phyloP scores from a whole-genome alignment of 2,888 invertebrate genomes.

The Drosophila birchii region DNA sequence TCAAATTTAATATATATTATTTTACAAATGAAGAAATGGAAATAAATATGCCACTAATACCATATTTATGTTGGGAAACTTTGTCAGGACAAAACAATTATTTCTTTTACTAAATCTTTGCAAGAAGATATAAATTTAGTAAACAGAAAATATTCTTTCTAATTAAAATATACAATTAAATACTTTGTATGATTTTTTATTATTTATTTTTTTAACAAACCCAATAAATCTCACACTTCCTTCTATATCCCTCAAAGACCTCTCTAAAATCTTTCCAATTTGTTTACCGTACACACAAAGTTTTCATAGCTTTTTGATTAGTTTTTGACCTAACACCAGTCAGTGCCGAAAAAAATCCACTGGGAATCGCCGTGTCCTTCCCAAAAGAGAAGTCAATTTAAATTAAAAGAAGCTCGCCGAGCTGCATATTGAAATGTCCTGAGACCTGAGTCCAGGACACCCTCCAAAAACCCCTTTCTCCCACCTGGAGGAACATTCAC shows the following conservation, averaged over 20 bases:
- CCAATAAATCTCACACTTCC: neutral
- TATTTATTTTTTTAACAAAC: neutral
- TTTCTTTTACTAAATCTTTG: neutral
- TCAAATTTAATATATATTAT: no score
- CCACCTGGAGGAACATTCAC: neutral
- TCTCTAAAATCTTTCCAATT: constrained; percentile 4
- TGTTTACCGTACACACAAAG: constrained; percentile 45
- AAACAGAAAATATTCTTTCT: neutral
- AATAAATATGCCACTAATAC: no score
- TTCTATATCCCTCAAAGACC: neutral
- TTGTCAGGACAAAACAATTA: neutral
- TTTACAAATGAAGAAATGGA: no score
- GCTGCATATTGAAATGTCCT: constrained; percentile 68
- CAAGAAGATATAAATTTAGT: neutral
- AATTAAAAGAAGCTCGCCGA: constrained; percentile 70
- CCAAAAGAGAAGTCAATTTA: constrained; percentile 65
- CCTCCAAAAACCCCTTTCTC: neutral
- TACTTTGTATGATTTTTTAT: no score
- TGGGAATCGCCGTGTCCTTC: constrained; percentile 48
- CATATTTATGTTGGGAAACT: no score
- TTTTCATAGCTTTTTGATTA: constrained; percentile 81
- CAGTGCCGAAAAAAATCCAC: constrained; percentile 42
- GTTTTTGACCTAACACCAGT: constrained; percentile 56
- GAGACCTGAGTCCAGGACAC: neutral
- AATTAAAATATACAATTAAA: neutral